Base-by-base conservation (phyloP, 2,797 vertebrate genomes). In the Stomatorhinus walkeri region DNA sequence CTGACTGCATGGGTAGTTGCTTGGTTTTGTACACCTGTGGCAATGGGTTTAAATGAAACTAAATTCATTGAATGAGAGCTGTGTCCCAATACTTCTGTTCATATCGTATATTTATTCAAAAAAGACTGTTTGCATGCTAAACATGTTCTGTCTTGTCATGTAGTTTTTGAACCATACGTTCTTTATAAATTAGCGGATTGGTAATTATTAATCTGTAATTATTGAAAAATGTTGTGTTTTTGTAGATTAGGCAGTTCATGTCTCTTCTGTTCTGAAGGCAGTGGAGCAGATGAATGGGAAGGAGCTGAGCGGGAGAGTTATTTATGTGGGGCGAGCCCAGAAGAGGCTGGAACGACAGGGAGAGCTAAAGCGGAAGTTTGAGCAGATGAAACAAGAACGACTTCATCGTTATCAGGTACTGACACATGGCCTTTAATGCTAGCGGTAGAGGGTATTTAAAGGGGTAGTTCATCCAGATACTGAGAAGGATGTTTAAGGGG, bases 291-390 rank as follows among this genome's bases (percentile, higher is more conserved):
- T 99, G 98, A 98, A 99, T 0, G 98, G 98, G 68, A 97, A 97
- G 92, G 98, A 99, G 89, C 61, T 99, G 90, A 97, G 96, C 0
- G 97, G 98, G 43, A 96, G 96, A 76, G 48, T 95, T 76, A 91
- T 99, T 28, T 99, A 97, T 0, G 98, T 97, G 14, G 98, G 98
- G 40, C 94, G 98, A 1, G 98, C 98, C 91, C 98, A 99, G 96
- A 99, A 99, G 93, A 95, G 97, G 12, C 89, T 96, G 87, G 98
- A 99, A 92, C 95, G 98, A 8, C 98, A 99, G 93, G 96, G 94
- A 0, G 98, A 99, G 90, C 97, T 99, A 84, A 99, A 98, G 91
- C 96, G 96, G 93, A 97, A 93, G 89, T 99, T 99, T 90, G 97
- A 99, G 90, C 97, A 98, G 92, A 96, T 99, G 90, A 99, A 97